Evolutionary conservation across 2,113 vertebrate species (phyloP).

Genomic region (Nesoenas mayeri): DNA sequence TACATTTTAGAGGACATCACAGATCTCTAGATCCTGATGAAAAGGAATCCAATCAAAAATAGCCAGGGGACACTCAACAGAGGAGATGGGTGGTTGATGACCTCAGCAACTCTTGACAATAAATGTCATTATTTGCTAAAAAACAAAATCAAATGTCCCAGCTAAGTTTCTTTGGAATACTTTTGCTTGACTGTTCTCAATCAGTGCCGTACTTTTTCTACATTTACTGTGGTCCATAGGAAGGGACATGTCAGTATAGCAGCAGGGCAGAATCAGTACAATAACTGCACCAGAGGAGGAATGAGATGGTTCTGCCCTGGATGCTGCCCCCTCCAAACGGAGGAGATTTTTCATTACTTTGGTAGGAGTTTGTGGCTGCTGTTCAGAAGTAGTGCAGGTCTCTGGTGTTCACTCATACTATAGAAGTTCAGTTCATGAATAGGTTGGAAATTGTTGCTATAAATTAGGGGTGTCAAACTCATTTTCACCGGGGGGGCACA

Average conservation of each 20-base stretch:
- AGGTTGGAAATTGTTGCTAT: neutral
- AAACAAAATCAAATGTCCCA: neutral
- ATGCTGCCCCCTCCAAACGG: neutral
- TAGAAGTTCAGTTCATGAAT: neutral
- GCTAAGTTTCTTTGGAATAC: neutral
- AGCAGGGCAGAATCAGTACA: rapidly evolving
- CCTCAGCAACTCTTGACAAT: neutral
- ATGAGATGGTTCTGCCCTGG: neutral
- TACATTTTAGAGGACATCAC: conserved; percentile 28
- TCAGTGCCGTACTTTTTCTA: neutral
- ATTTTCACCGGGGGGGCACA: too few species aligned
- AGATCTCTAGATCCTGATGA: neutral
- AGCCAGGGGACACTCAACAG: neutral
- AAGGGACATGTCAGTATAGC: neutral
- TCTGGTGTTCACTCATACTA: neutral
- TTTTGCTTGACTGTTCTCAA: neutral
- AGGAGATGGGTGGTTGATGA: neutral
- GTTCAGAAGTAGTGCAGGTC: neutral
- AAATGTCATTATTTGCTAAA: neutral
- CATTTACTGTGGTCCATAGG: neutral
- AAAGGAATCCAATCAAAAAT: conserved; percentile 20
- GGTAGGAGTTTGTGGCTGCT: neutral
- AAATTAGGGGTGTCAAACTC: too few species aligned
- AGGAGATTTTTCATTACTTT: neutral
- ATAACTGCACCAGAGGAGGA: neutral